A percentile compares a stretch with the other conserved stretches of the same genome.
Evolutionary conservation across 2,888 invertebrate species (phyloP).

Genomic region (Drosophila dives): DNA sequence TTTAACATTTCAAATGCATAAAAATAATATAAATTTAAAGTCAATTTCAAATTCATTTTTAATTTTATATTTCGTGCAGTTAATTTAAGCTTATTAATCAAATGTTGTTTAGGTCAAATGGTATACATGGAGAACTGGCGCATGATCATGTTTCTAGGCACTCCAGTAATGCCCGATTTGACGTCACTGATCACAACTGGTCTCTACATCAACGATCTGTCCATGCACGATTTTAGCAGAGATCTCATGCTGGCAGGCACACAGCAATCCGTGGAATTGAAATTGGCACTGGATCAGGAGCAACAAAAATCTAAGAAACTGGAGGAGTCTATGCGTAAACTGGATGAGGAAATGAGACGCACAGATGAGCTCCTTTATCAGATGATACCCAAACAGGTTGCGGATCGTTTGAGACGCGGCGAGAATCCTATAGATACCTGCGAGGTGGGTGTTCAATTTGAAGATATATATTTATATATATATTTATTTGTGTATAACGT

Average conservation of each 20-base stretch:
- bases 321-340: slow-evolving; percentile 97
- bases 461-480: not conserved
- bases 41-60: not conserved
- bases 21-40: not conserved
- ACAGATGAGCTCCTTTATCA: slow-evolving; percentile 98
- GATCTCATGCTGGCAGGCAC: slow-evolving; percentile 98
- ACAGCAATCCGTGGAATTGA: slow-evolving; percentile 98
- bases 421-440: slow-evolving; percentile 98
- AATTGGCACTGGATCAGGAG: slow-evolving; percentile 97
- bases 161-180: slow-evolving; percentile 97
- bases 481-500: no score
- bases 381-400: slow-evolving; percentile 99
- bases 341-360: slow-evolving; percentile 97
- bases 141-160: slow-evolving; percentile 98
- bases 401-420: slow-evolving; percentile 96
- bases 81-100: not conserved
- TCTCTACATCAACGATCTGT: slow-evolving; percentile 98
- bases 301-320: slow-evolving; percentile 98
- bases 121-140: slow-evolving; percentile 99
- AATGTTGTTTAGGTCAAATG: slow-evolving; percentile 93
- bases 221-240: slow-evolving; percentile 99
- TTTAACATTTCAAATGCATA: not conserved
- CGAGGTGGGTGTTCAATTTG: slow-evolving; percentile 88
- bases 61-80: not conserved
- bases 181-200: slow-evolving; percentile 97